Base-by-base conservation (phyloP, 2,113 vertebrate genomes). In the Nyctibius bracteatus region DNA sequence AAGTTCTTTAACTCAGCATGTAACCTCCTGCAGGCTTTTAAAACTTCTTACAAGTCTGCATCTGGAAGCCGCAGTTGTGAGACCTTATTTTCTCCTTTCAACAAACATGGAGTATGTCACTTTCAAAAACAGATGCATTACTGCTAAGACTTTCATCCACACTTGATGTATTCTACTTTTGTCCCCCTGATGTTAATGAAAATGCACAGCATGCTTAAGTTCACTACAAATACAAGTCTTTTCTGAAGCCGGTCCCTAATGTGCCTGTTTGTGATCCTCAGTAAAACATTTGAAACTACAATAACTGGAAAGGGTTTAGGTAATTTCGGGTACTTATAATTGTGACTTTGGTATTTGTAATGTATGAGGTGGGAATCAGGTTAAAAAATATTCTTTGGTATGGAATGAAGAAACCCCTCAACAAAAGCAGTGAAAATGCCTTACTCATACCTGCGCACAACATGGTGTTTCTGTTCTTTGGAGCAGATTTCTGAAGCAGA, bases 1-100 rank as follows among this genome's bases (percentile, higher is more conserved):
- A 97, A 82, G 92, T 95, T 97, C 95, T 97, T 96, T 73, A 89
- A 84, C 84, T 96, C 88, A 91, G 83, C 41, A 41, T 33, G 12
- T 51, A 44, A 62, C 46, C 44, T 96, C 70, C 58, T 9, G 2
- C 54, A 88, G 85, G 37, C 70, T 93, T 90, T 85, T 51, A 59
- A 37, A 73, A 35, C 59, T 61, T 63, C 0, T 0, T 33, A 75
- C 41, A 17, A n/a, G 31, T 55, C 66, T 86, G 27, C 28, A 23
- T 57, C 65, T 68, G 49, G 75, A 90, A 83, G n/a, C 65, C 30
- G 43, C 33, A 49, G 28, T 87, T 88, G n/a, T 31, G 73, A 90
- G 65, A 66, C 31, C 27, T 68, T 54, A 21, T 77, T 78, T 85
- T 83, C 54, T 83, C 41, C 84, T 81, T 75, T 75, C 58, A 55